Conservation (phyloP, 2,888 invertebrate species). For the Monoplex corrugatus region DNA sequence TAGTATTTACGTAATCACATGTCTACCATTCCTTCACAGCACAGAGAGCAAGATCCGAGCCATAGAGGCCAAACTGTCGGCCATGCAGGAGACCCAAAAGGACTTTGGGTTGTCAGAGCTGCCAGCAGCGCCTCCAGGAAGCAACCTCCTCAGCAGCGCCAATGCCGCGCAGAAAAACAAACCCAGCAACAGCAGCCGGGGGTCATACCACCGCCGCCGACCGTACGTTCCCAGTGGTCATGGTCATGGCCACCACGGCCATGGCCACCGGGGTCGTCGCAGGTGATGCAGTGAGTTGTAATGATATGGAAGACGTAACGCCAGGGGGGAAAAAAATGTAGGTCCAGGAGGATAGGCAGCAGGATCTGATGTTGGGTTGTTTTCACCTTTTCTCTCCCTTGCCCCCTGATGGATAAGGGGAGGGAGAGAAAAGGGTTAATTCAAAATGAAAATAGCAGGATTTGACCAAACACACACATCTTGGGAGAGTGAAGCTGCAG, state of each 20-base stretch:
- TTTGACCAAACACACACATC: too few species aligned
- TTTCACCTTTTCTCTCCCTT: too few species aligned
- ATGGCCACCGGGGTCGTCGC: constrained; percentile 27
- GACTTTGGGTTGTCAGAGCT: constrained; percentile 65
- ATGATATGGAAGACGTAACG: not conserved
- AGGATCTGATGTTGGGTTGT: too few species aligned
- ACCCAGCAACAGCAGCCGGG: not conserved
- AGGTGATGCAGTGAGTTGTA: not conserved
- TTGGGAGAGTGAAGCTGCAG: too few species aligned
- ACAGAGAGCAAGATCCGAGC: constrained; percentile 72
- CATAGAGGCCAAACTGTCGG: constrained; percentile 75
- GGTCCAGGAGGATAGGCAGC: too few species aligned
- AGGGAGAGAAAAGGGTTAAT: too few species aligned
- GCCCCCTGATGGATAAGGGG: too few species aligned
- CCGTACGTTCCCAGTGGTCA: not conserved
- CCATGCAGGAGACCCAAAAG: constrained; percentile 68
- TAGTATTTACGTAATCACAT: too few species aligned
- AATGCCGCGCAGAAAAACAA: constrained; percentile 18
- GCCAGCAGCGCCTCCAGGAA: constrained; percentile 64
- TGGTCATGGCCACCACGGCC: too few species aligned
- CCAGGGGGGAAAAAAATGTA: too few species aligned
- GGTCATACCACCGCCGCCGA: not conserved
- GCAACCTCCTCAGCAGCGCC: constrained; percentile 63
- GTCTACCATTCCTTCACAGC: constrained; percentile 56
- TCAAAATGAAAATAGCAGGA: too few species aligned